Percentiles rank a stretch among this genome's conserved stretches.
These are phyloP conservation scores for Mechanitis messenoides DNA, from an alignment of 2,888 invertebrate genomes.

Conservation along the genomic window DNA sequence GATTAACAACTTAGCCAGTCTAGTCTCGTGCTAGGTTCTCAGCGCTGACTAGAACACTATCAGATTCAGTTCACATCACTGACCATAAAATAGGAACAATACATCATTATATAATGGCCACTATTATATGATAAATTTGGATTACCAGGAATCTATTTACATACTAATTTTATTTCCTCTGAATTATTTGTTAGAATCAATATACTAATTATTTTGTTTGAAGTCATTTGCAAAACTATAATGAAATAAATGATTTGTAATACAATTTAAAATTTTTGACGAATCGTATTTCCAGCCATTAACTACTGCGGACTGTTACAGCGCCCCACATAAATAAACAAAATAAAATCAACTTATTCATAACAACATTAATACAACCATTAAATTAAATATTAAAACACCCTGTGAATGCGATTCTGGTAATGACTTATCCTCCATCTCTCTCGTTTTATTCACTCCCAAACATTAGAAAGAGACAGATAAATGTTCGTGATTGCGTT, in stretches of 20 bases:
- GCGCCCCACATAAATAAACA: conserved; percentile 57
- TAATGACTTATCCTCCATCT: conserved; percentile 35
- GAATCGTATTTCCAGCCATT: conserved; percentile 39
- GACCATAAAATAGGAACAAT: conserved; percentile 31
- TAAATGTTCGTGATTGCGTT: conserved; percentile 30
- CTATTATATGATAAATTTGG: conserved; percentile 29
- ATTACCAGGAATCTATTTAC: not conserved
- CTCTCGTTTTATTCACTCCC: conserved; percentile 25
- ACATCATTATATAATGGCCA: conserved; percentile 27
- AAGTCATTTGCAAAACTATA: conserved; percentile 1
- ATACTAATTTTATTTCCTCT: too few species aligned
- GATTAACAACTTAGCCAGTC: conserved; percentile 5
- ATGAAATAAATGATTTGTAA: conserved; percentile 24
- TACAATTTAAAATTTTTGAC: conserved; percentile 32
- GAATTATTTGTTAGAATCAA: not conserved
- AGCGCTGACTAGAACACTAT: conserved; percentile 18
- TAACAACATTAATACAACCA: conserved; percentile 64
- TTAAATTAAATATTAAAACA: conserved; percentile 72
- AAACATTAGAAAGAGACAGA: conserved; percentile 39
- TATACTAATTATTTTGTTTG: not conserved
- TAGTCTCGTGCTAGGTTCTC: conserved; percentile 29
- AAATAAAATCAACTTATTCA: conserved; percentile 64
- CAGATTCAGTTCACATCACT: conserved; percentile 3
- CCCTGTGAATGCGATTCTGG: conserved; percentile 51
- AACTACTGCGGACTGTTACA: conserved; percentile 50